These are phyloP conservation scores for Tenthredo distinguenda DNA, from an alignment of 2,888 invertebrate species.

Conservation along the genomic window DNA sequence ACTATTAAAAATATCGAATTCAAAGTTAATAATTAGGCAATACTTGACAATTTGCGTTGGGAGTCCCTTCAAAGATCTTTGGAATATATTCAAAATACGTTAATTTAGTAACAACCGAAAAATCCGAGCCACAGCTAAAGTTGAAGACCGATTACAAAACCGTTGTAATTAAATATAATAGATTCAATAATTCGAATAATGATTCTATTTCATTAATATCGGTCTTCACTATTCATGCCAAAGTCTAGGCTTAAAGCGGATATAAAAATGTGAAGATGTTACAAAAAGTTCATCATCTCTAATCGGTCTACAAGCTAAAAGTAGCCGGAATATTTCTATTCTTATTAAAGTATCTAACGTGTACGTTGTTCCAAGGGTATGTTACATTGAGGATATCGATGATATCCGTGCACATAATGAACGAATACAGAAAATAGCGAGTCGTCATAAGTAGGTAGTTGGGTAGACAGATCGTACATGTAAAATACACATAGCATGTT, in stretches of 20 bases:
- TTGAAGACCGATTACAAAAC: background rate
- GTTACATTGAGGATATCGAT: background rate
- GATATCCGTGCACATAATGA: background rate
- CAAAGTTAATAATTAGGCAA: background rate
- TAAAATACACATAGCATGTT: constrained; percentile 39
- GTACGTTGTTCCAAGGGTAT: background rate
- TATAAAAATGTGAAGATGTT: background rate
- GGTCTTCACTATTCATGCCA: background rate
- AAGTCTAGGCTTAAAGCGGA: background rate
- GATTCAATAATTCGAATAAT: background rate
- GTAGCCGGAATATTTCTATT: background rate
- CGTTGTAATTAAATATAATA: background rate
- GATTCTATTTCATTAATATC: background rate
- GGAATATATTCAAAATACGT: background rate
- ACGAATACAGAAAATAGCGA: constrained; percentile 6
- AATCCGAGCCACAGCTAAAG: background rate
- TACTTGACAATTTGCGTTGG: background rate
- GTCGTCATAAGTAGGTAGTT: background rate
- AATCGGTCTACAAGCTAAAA: background rate
- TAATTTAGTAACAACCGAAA: background rate
- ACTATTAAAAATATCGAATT: background rate
- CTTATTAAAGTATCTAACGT: background rate
- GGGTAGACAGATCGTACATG: constrained; percentile 1
- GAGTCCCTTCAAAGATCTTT: background rate
- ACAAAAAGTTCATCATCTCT: background rate